Base-by-base conservation (phyloP, 1,140 invertebrate species). In the Musca vetustissima region DNA sequence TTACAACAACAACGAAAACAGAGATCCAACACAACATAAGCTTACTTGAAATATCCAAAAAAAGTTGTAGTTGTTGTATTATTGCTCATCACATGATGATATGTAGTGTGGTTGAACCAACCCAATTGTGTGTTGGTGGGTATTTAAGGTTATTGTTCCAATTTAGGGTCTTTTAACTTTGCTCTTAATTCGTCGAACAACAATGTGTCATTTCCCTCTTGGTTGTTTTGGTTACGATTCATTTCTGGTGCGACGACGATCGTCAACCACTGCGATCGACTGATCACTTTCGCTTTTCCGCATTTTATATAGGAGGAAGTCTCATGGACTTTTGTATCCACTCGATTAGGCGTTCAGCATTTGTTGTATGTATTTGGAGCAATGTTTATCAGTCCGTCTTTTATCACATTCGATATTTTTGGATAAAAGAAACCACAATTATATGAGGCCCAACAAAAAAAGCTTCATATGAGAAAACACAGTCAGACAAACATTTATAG, bases 251-350 rank as follows among this genome's bases (percentile, higher is more conserved):
- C 7, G 6, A 8, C 11, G 36, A 9, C 36, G 36, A 9, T 13
- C 36, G 36, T n/a, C n/a, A n/a, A n/a, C 36, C 6, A 43, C 13
- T 43, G 28, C 8, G 28, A 28, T 28, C 28, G 28, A 28, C 28
- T 28, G 21, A 61, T 43, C 28, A 61, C 57, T 61, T 61, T 61
- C 57, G 57, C 17, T 61, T 61, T 61, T 61, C 57, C 57, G 57
- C 57, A 61, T 21, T 43, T 61, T 61, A 21, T 61, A n/a, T n/a
- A n/a, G n/a, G n/a, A 61, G 57, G 57, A 61, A 61, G 57, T 61
- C 28, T 36, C 57, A 61, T 61, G 57, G 57, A 61, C 57, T 61
- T 61, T 61, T 61, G 57, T 61, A 61, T 61, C 57, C 28, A 61
- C 21, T 61, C 36, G 32, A 61, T 61, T 61, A 36, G 57, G 57